phyloP scores from a whole-genome alignment of 1,140 invertebrate genomes.

The Drosophila persimilis region DNA sequence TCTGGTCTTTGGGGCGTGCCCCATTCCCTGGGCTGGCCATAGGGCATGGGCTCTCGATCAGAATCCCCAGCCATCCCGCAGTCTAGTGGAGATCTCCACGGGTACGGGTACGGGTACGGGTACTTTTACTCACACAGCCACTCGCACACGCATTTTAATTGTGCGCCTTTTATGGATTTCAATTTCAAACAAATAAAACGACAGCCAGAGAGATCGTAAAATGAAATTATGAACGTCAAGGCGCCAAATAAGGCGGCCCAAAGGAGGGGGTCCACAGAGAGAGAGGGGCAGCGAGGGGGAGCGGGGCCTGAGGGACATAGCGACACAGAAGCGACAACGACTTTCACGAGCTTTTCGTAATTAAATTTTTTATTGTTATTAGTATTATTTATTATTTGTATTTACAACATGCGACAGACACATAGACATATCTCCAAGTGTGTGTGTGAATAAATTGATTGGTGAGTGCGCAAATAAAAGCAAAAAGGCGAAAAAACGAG shows the following conservation, averaged over 20 bases:
- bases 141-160: conserved; percentile 66
- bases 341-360: conserved; percentile 74
- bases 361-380: conserved; percentile 64
- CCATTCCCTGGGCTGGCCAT: conserved; percentile 13
- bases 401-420: conserved; percentile 51
- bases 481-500: conserved; percentile 70
- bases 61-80: not conserved
- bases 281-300: conserved; percentile 3
- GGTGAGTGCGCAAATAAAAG: conserved; percentile 68
- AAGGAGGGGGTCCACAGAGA: not conserved
- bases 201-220: conserved; percentile 74
- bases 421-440: not conserved
- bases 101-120: conserved; percentile 23
- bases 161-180: conserved; percentile 78
- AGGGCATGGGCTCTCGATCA: conserved; percentile 22
- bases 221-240: conserved; percentile 78
- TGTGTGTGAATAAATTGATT: conserved; percentile 32
- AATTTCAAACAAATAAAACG: conserved; percentile 80
- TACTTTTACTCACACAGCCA: conserved; percentile 40
- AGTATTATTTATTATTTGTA: conserved; percentile 53
- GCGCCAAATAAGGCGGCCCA: conserved; percentile 67
- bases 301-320: conserved; percentile 20
- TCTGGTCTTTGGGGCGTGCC: conserved; percentile 58
- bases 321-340: conserved; percentile 68
- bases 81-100: conserved; percentile 55